Base-by-base conservation (phyloP, 2,797 vertebrate species). In the Tenualosa thibaudeaui region DNA sequence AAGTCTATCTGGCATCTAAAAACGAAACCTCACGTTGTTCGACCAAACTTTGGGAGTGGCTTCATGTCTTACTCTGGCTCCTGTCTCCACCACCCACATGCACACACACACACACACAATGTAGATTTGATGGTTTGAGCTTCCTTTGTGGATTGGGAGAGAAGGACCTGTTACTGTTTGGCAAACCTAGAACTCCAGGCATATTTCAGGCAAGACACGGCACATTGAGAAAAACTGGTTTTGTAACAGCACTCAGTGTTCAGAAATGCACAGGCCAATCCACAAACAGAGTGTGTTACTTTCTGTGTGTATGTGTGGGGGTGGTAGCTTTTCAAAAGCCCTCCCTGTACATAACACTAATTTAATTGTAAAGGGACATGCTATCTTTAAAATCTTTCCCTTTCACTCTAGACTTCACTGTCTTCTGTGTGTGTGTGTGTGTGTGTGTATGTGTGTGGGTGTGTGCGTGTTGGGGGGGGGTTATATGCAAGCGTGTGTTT, bases 391-490 rank as follows among this genome's bases (percentile, higher is more conserved):
- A 2, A 78, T 78, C 71, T 78, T 43, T 78, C 15, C 17, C 71
- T 78, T 46, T 78, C 17, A 22, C 15, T 43, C 5, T 19, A 43
- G 17, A 46, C 62, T 78, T 22, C 81, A 31, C 31, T 31, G 65
- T 37, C 10, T 68, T 37, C 10, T 68, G n/a, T 75, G 9, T 65
- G 37, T 65, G 8, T 65, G 82, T 65, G 17, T 43, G 43, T 65
- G 31, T 81, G 78, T 65, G 78, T 62, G 31, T 81, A 56, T 65
- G 78, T 62, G 56, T 37, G n/a, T 68, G 81, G 65, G 56, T 81
- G 56, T 51, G 26, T 85, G 81, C 15, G 58, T 37, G 81, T 51
- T 56, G 1, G 17, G 2, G n/a, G 5, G 0, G 81, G 50, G 50
- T 9, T 65, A 7, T 4, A 4, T 46, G 51, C 13, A 15, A 17